A percentile compares a stretch with the other conserved stretches of the same genome.
phyloP scores from a whole-genome alignment of 2,113 vertebrate genomes.

The Notechis scutatus region DNA sequence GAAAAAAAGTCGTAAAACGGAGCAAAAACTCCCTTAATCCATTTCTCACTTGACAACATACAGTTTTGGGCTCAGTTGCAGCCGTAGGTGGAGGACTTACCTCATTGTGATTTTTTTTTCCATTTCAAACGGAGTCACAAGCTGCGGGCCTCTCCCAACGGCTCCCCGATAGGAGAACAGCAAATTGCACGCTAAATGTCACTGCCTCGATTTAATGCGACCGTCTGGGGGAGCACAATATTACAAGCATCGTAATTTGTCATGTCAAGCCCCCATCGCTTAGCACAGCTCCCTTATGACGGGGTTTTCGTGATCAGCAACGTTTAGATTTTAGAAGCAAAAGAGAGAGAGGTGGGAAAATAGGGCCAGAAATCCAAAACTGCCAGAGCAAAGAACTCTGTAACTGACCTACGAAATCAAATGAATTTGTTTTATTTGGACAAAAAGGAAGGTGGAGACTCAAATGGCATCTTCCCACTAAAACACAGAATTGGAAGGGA shows the following conservation, averaged over 20 bases:
- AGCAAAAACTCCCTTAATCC: too few relatives aligned
- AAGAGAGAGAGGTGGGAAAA: neutral
- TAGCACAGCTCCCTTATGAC: conserved; percentile 6
- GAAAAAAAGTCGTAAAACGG: too few relatives aligned
- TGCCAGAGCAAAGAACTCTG: neutral
- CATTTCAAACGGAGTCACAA: neutral
- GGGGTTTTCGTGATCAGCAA: neutral
- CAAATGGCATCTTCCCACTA: neutral
- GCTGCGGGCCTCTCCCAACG: neutral
- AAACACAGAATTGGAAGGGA: too few relatives aligned
- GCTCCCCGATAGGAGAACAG: neutral
- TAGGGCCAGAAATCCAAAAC: neutral
- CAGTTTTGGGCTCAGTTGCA: too few relatives aligned
- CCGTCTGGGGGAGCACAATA: neutral
- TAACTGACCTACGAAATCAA: neutral
- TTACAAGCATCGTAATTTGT: neutral
- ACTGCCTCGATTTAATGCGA: neutral
- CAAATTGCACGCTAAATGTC: neutral
- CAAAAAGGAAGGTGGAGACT: neutral
- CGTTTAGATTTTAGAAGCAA: neutral
- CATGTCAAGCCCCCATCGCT: neutral
- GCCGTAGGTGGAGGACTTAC: too few relatives aligned
- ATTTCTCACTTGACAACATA: too few relatives aligned
- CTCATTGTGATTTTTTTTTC: neutral
- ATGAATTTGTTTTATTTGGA: neutral